These are phyloP conservation scores for Nudaria mundana DNA, from an alignment of 2,888 invertebrate genomes.

Conservation along the genomic window DNA sequence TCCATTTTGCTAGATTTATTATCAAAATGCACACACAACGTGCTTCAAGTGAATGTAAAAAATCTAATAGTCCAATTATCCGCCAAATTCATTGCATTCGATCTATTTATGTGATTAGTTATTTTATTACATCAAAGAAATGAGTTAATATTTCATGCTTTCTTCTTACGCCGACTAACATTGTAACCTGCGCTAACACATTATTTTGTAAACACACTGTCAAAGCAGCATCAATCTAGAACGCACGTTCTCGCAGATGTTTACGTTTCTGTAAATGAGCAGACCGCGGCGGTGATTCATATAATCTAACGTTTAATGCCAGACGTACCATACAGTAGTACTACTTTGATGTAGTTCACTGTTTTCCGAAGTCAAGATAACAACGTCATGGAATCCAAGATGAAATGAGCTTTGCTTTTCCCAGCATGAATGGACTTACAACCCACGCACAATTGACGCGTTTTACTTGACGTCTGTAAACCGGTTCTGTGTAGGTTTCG, in stretches of 20 bases:
- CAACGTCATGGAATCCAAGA: constrained; percentile 7
- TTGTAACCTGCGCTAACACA: constrained; percentile 36
- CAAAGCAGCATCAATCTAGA: constrained; percentile 53
- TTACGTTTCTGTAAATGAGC: constrained; percentile 44
- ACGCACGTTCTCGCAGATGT: constrained; percentile 39
- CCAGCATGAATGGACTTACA: not conserved
- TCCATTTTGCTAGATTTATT: no score
- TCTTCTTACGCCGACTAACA: constrained; percentile 24
- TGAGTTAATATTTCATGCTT: constrained; percentile 6
- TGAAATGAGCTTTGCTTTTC: not conserved
- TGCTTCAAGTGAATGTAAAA: no score
- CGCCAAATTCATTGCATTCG: no score
- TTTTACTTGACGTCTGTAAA: no score
- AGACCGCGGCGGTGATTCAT: constrained; percentile 50
- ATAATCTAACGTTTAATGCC: constrained; percentile 18
- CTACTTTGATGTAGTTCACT: constrained; percentile 39
- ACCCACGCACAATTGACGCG: no score
- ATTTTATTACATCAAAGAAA: constrained; percentile 10
- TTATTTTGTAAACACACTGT: constrained; percentile 56
- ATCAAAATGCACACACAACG: no score
- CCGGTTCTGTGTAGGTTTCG: no score
- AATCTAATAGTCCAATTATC: no score
- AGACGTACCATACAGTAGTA: constrained; percentile 31
- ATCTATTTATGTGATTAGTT: no score
- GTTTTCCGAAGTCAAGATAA: constrained; percentile 2